Conservation (phyloP, 2,113 vertebrate species). For the Poeciliopsis prolifica region DNA sequence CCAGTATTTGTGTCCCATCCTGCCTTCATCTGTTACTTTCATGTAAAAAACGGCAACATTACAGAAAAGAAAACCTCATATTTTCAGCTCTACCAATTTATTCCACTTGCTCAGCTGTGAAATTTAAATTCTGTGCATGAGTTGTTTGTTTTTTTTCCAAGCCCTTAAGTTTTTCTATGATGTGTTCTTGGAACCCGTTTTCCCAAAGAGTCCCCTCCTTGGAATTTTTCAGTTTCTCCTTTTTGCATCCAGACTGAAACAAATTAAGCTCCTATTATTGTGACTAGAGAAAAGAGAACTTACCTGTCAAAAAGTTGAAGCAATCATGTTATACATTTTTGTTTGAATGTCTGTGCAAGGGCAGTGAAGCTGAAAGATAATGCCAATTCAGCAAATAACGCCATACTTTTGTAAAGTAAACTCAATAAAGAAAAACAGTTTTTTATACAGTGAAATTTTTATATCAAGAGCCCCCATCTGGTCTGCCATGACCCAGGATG, state of each 20-base stretch:
- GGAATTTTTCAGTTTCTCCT: conserved; percentile 18
- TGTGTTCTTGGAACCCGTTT: conserved; percentile 45
- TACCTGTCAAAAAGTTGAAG: conserved; percentile 26
- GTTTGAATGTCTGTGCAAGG: background rate
- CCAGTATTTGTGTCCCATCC: conserved; percentile 28
- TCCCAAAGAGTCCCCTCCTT: conserved; percentile 5
- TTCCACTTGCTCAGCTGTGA: conserved; percentile 80
- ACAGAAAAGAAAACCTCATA: conserved; percentile 60
- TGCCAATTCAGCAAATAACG: background rate
- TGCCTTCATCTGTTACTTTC: conserved; percentile 34
- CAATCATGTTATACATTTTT: background rate
- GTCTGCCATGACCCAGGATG: background rate
- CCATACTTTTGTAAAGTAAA: no score
- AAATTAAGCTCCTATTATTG: conserved; percentile 78
- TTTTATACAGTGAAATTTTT: no score
- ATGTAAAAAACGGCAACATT: conserved; percentile 63
- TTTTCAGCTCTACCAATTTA: conserved; percentile 74
- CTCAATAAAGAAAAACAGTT: no score
- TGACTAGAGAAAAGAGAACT: conserved; percentile 77
- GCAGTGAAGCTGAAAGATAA: background rate
- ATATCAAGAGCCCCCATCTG: background rate
- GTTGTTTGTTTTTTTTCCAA: conserved; percentile 52
- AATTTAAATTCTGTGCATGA: conserved; percentile 85
- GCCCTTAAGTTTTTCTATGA: conserved; percentile 18
- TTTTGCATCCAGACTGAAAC: conserved; percentile 54